Conservation (phyloP, 30 jellyfish, hydroid and myxozoan species). For the Euphysa ruthae region DNA sequence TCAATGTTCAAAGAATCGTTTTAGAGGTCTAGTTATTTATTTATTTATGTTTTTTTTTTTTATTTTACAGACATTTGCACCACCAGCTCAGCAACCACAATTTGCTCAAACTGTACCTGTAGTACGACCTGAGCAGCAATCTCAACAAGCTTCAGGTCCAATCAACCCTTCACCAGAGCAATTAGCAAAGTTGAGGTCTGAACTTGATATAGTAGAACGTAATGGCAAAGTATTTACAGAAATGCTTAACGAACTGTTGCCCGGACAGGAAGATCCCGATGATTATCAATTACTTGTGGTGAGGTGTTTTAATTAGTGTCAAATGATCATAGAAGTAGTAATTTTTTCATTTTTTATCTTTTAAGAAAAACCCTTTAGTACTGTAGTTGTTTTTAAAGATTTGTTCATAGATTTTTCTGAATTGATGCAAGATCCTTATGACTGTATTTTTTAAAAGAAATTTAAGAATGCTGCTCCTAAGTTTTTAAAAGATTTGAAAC, state of each 20-base stretch:
- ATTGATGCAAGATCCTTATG: no score
- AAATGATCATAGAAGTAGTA: no score
- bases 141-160: conserved; percentile 48
- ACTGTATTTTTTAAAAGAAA: no score
- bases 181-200: conserved; percentile 59
- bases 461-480: no score
- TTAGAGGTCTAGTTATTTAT: no score
- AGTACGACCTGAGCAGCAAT: conserved; percentile 4
- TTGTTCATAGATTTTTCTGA: no score
- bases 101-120: conserved; percentile 5
- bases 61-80: conserved; percentile 1
- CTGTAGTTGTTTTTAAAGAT: no score
- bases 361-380: no score
- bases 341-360: no score
- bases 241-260: conserved; percentile 64
- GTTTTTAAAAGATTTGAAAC: no score
- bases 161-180: conserved; percentile 69
- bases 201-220: conserved; percentile 74
- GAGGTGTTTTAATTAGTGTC: no score
- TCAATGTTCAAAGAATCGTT: no score
- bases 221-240: conserved; percentile 75
- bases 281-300: conserved; percentile 66
- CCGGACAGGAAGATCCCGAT: conserved; percentile 53
- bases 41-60: background rate
- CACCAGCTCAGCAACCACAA: conserved; percentile 18